Evolutionary conservation across 2,888 invertebrate species (phyloP), one percentile per base, ranked within the genome.

Genomic region (Sarcophaga caerulescens): DNA sequence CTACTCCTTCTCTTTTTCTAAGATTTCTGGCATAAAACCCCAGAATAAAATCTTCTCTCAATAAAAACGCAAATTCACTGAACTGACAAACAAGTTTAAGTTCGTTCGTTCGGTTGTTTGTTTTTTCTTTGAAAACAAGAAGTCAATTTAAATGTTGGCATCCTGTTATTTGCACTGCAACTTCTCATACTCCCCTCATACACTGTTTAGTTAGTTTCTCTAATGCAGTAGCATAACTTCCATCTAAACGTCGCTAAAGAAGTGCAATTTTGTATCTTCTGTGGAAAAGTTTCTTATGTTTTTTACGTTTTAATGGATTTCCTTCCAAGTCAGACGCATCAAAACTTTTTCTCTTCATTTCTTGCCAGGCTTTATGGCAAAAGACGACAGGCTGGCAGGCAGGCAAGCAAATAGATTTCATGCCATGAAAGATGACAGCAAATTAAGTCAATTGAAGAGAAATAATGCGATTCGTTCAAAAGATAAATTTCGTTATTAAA

Each of bases 1-100:
- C 10, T 35, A 10, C 35, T 35, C 25, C 4, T 25, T 25, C 4
- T 25, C 4, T 0, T 25, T 25, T 25, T 25, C 35, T 35, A 35
- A 35, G 6, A 1, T 35, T 35, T 10, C 35, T 35, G 35, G 35
- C 35, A 10, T 35, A 35, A 35, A 35, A 35, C 35, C 8, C 35
- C 35, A 35, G 35, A 35, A 35, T 35, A 35, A 35, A 35, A 35
- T 35, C 35, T 35, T 35, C 52, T 25, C 44, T 23, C 11, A 12
- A 66, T n/a, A 65, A 14, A 76, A 77, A 76, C 63, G 81, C 77
- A 85, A 85, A 85, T 45, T 81, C 81, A 77, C 68, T 81, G 85
- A 85, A 85, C 85, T 85, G 81, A 78, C 85, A 81, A 81, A 81
- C 85, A 74, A 81, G 81, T 85, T 81, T 78, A 62, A 75, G 77